Percentiles rank a stretch among this genome's conserved stretches.
These are phyloP conservation scores for Phrynocephalus guinanensis DNA, from an alignment of 2,797 vertebrate species.

Conservation along the genomic window DNA sequence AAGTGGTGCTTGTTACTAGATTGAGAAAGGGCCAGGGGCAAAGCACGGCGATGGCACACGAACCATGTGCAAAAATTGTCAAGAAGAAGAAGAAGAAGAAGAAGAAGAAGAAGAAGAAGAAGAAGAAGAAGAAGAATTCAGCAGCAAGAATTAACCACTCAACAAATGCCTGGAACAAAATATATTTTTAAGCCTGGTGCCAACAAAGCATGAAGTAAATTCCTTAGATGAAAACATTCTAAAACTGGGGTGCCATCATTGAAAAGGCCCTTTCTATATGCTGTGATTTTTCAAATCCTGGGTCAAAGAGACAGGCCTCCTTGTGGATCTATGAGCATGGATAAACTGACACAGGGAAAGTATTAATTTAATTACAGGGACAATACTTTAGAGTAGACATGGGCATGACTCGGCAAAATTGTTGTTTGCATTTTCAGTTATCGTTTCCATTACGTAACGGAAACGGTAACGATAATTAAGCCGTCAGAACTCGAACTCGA, in stretches of 20 bases:
- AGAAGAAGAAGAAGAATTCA: not conserved
- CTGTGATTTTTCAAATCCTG: not conserved
- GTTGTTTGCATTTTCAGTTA: too few relatives aligned
- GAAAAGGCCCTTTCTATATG: not conserved
- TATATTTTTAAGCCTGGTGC: not conserved
- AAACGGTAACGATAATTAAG: too few relatives aligned
- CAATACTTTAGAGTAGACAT: too few relatives aligned
- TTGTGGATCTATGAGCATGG: not conserved
- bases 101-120: not conserved
- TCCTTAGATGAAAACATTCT: not conserved
- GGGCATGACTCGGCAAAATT: too few relatives aligned
- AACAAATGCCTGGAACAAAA: not conserved
- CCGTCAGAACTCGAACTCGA: too few relatives aligned
- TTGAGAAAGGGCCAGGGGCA: too few relatives aligned
- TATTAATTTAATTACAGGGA: not conserved
- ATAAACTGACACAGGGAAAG: not conserved
- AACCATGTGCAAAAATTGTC: not conserved
- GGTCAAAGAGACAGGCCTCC: not conserved
- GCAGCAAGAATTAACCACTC: not conserved
- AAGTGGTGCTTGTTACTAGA: too few relatives aligned
- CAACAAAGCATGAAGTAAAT: not conserved
- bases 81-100: not conserved
- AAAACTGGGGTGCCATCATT: not conserved
- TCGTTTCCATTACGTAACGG: too few relatives aligned
- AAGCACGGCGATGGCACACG: too few relatives aligned